Base-by-base conservation (phyloP, 1,140 invertebrate genomes). In the Philotrypesis tridentata region DNA sequence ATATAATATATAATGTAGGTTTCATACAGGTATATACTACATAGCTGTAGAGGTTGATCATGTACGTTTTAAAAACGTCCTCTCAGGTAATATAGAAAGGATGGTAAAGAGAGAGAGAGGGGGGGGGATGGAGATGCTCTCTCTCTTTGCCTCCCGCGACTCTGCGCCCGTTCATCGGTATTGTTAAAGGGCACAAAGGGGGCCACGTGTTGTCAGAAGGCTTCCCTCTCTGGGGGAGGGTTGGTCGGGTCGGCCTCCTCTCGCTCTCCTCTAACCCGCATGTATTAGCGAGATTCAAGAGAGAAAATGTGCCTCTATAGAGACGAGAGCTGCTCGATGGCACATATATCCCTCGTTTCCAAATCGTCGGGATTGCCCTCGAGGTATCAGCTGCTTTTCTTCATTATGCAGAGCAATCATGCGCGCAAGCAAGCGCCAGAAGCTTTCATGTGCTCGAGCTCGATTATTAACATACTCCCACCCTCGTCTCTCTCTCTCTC, bases 351-450 rank as follows among this genome's bases (percentile, higher is more conserved):
- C n/a, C 2, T 17, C 61, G 61, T 65, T 8, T 65, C 27, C 23
- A 27, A 29, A 65, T 65, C 61, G 61, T 23, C 2, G 9, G 61
- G 61, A 27, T 65, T 65, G 61, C 61, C 61, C 61, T 14, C 61
- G 23, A 29, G 68, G 31, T 29, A 71, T 33, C 68, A 29, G 68
- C 33, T 11, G 68, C 68, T 40, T 40, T n/a, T 71, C 31, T 71
- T 71, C 68, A 71, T 71, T 71, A 71, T 71, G 68, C 68, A 71
- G 31, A 17, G 31, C 27, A 71, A 71, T 71, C 68, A 33, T 17
- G 68, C 17, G 40, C 14, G 12, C 48, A 37, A 5, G 12, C 48
- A 37, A 5, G 33, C 9, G 33, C 33, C 33, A 37, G 33, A 9
- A 37, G 33, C 4, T 37, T 37, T 37, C 14, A 0, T 7, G 0